These are phyloP conservation scores for Lacanobia oleracea DNA, from an alignment of 2,888 invertebrate species.

Conservation along the genomic window DNA sequence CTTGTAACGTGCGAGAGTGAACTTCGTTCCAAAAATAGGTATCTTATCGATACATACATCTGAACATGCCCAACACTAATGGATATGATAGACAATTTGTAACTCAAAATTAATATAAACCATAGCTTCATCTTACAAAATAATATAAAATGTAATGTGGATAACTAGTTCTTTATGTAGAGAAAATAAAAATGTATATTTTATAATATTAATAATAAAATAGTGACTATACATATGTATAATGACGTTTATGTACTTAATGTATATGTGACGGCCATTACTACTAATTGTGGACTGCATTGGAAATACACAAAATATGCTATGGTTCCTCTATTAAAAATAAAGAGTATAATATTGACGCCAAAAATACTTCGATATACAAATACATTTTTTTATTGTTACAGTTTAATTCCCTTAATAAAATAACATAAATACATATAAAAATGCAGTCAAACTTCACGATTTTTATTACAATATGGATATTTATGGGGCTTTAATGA, in stretches of 20 bases:
- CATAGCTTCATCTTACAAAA: constrained; percentile 35
- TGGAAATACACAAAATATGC: constrained; percentile 9
- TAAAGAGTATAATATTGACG: neutral
- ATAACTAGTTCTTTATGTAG: constrained; percentile 20
- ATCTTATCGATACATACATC: neutral
- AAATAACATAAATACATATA: constrained; percentile 11
- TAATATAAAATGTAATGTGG: constrained; percentile 21
- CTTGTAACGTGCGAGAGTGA: neutral
- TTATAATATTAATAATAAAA: constrained; percentile 43
- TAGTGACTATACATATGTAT: constrained; percentile 58
- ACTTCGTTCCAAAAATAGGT: neutral
- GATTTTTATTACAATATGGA: constrained; percentile 18
- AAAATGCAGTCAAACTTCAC: constrained; percentile 54
- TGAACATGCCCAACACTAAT: constrained; percentile 18
- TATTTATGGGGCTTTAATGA: constrained; percentile 49
- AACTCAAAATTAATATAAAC: constrained; percentile 27
- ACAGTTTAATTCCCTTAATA: neutral
- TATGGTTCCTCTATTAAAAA: constrained; percentile 1
- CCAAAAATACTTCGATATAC: constrained; percentile 11
- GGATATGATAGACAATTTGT: constrained; percentile 1
- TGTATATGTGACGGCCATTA: constrained; percentile 40
- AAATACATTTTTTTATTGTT: neutral
- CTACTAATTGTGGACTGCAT: constrained; percentile 44
- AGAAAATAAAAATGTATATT: constrained; percentile 34
- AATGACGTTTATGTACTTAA: constrained; percentile 45